Conservation (phyloP, 2,888 invertebrate species). For the Escarpia spicata region DNA sequence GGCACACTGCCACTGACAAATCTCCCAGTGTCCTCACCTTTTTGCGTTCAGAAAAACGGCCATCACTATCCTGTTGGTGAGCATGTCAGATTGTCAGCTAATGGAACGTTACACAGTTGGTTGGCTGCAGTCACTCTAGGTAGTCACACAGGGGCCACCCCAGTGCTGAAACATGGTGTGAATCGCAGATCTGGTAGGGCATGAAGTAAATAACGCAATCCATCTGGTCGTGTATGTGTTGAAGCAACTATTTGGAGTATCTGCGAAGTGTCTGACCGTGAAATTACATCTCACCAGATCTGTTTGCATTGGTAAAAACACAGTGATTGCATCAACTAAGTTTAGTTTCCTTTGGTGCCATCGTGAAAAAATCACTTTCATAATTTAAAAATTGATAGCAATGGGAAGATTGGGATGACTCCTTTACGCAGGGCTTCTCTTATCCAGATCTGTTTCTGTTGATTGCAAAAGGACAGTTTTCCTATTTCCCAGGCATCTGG, state of each 20-base stretch:
- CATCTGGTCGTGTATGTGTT: not conserved
- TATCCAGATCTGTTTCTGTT: not conserved
- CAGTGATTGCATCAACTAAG: not conserved
- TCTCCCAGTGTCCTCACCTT: not conserved
- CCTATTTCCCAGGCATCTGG: not conserved
- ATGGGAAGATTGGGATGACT: not conserved
- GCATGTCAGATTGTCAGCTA: not conserved
- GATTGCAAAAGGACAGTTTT: not conserved
- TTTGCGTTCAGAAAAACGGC: not conserved
- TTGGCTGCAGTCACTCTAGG: not conserved
- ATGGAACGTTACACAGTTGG: not conserved
- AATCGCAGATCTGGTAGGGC: not conserved
- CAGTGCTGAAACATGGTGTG: not conserved
- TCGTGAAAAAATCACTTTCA: not conserved
- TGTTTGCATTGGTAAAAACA: not conserved
- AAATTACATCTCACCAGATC: not conserved
- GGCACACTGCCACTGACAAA: not conserved
- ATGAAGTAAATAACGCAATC: slow-evolving; percentile 9
- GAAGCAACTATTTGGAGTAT: not conserved
- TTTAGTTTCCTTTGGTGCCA: not conserved
- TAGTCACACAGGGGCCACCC: not conserved
- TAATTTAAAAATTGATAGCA: not conserved
- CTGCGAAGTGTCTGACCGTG: not conserved
- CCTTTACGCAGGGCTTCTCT: not conserved
- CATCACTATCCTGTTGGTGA: not conserved